Evolutionary conservation across 2,797 vertebrate species (phyloP), one percentile per base, ranked within the genome.

Genomic region (Trachurus trachurus): DNA sequence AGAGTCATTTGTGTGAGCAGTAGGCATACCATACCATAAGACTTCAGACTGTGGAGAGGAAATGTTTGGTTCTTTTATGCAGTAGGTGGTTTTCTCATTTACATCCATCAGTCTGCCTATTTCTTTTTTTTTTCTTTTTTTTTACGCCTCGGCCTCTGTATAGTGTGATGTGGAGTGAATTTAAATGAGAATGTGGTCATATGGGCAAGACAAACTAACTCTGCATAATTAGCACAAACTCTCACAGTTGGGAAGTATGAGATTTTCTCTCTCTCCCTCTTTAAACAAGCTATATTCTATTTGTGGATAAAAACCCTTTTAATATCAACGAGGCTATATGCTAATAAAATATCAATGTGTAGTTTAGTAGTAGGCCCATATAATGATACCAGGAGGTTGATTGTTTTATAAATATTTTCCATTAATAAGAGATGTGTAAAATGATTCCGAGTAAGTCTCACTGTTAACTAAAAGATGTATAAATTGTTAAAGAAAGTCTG

Each of bases 111-210:
- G 44, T 72, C 26, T 54, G 47, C 0, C 26, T 6, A 6, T 50
- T 79, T 61, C 66, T 74, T 50, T 26, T 26, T 26, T 26, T 26
- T 26, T 26, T 3, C 26, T 3, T 26, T 26, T 26, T 26, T 26
- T 26, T 26, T 26, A 26, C 1, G 64, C 58, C n/a, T n/a, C n/a
- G n/a, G 77, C 42, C 56, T 77, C 9, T 67, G 49, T 62, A 31
- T 76, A 39, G 60, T 54, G 56, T 79, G 29, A 52, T 59, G 62
- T 56, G 42, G 37, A 49, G 47, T 54, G 66, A 84, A 78, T 77
- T 84, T 66, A 50, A 76, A 75, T 60, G 39, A 68, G 53, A 21
- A 39, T 19, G 11, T 22, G 42, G 47, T 21, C 37, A 62, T 42
- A 58, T 72, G 58, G 64, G 26, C 26, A 12, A 66, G 44, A 62